phyloP scores from a whole-genome alignment of 2,888 invertebrate species.

The Nomada ferruginata region DNA sequence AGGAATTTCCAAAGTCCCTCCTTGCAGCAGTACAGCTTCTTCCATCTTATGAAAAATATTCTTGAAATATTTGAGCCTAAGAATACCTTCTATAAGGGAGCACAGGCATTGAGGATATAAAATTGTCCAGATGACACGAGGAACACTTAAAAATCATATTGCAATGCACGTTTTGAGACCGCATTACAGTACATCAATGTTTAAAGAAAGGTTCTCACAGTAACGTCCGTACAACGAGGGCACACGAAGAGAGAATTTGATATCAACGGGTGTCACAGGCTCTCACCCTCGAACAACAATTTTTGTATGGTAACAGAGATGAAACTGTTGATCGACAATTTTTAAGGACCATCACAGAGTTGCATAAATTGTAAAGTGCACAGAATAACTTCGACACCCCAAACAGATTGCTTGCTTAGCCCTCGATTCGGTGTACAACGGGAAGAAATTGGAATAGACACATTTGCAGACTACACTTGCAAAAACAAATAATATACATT shows the following conservation, averaged over 20 bases:
- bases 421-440: not conserved
- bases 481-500: not conserved
- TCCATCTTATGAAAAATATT: not conserved
- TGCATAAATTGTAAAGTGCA: not conserved
- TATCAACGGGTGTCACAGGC: not conserved
- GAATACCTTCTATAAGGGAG: not conserved
- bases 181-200: constrained; percentile 7
- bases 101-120: no score
- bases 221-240: constrained; percentile 15
- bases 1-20: constrained; percentile 12
- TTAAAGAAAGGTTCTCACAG: not conserved
- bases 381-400: not conserved
- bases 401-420: constrained; percentile 7
- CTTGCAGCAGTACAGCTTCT: constrained; percentile 39
- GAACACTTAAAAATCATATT: not conserved
- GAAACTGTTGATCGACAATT: not conserved
- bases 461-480: not conserved
- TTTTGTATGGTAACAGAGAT: not conserved
- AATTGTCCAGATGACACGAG: not conserved
- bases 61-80: not conserved
- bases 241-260: not conserved
- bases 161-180: constrained; percentile 15
- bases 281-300: constrained; percentile 3
- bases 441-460: not conserved
- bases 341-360: not conserved